A percentile compares a stretch with the other conserved stretches of the same genome.
phyloP scores from a whole-genome alignment of 2,888 invertebrate genomes.

The Eudemis profundana region DNA sequence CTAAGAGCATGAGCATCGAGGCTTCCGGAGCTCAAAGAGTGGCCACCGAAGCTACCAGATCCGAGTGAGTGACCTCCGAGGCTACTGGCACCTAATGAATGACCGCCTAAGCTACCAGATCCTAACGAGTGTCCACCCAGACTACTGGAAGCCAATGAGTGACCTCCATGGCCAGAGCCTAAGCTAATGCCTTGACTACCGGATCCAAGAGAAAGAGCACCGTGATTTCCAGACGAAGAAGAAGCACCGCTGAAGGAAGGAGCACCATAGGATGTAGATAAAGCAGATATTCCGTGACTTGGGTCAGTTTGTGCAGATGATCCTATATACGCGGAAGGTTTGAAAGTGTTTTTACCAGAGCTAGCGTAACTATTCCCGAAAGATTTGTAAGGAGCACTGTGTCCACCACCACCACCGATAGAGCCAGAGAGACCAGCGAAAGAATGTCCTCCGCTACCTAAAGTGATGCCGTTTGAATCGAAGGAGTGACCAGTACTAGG shows the following conservation, averaged over 20 bases:
- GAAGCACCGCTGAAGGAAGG: slow-evolving; percentile 61
- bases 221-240: slow-evolving; percentile 55
- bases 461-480: slow-evolving; percentile 37
- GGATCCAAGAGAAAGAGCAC: slow-evolving; percentile 43
- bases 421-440: slow-evolving; percentile 30
- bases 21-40: slow-evolving; percentile 26
- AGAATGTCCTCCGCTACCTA: slow-evolving; percentile 44
- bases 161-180: slow-evolving; percentile 46
- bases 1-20: slow-evolving; percentile 27
- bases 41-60: slow-evolving; percentile 31
- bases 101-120: slow-evolving; percentile 54
- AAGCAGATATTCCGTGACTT: slow-evolving; percentile 62
- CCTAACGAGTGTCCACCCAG: slow-evolving; percentile 28
- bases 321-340: slow-evolving; percentile 79
- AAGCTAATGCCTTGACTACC: slow-evolving; percentile 23
- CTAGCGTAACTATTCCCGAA: slow-evolving; percentile 61
- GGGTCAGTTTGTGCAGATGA: slow-evolving; percentile 70
- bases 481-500: slow-evolving; percentile 60
- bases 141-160: slow-evolving; percentile 27
- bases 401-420: slow-evolving; percentile 48
- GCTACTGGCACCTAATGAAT: slow-evolving; percentile 32
- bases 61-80: slow-evolving; percentile 17
- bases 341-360: slow-evolving; percentile 72
- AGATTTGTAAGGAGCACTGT: slow-evolving; percentile 60
- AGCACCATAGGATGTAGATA: slow-evolving; percentile 63